Evolutionary conservation across 2,888 invertebrate species (phyloP), one percentile per base, ranked within the genome.

Genomic region (Ametastegia equiseti): DNA sequence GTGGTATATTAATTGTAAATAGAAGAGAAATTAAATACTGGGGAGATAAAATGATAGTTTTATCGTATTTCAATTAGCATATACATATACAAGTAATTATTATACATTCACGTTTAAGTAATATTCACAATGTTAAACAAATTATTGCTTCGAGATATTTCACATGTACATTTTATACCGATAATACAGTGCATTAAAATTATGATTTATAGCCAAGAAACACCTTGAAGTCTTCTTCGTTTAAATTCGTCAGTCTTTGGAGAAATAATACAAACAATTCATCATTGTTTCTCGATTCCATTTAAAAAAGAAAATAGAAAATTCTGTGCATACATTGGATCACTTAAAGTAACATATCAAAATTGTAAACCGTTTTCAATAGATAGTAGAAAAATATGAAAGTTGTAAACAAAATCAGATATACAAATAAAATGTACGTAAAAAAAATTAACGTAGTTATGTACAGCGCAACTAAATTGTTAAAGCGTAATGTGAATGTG

Each of bases 401-500:
- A 33, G 19, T 45, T 71, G 36, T 78, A 78, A 60, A 78, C 78
- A 33, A 54, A 36, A 75, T n/a, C n/a, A 75, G 7, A 15, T 11
- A 54, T 23, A 50, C n/a, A 57, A 15, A 78, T 39, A 78, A 78
- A 45, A 60, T 78, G 78, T 78, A 78, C 45, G 63, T 60, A 78
- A 47, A 42, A 39, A 78, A 78, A 63, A 78, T 78, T 42, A 60
- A 78, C 23, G 39, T 57, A 57, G 33, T 57, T 77, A 77, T 77
- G 39, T 57, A 77, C 77, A 77, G 57, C 39, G 19, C 36, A 77
- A 73, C 57, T 36, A 39, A 77, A 77, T 77, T 77, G 57, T 78
- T 60, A 45, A 60, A 78, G 78, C 42, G 42, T 60, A 78, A 78
- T 78, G 39, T 60, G 27, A 78, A 78, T 39, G 57, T 78, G n/a